Conservation (phyloP, 2,113 vertebrate genomes). For the Condylura cristata region DNA sequence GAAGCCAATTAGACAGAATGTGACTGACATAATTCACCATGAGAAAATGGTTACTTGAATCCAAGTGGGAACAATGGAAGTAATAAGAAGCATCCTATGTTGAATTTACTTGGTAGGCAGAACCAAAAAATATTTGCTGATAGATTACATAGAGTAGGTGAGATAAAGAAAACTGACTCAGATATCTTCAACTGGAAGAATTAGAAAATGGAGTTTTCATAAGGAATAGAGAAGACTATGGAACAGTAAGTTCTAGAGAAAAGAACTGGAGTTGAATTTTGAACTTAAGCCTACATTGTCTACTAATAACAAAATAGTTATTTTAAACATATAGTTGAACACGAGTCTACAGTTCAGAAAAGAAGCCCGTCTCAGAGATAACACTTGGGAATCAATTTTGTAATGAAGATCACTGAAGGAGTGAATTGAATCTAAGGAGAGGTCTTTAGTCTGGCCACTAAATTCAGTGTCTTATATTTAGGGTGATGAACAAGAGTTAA, state of each 20-base stretch:
- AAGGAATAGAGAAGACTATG: not conserved
- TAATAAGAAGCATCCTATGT: not conserved
- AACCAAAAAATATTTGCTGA: not conserved
- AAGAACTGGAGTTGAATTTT: not conserved
- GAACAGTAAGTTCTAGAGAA: not conserved
- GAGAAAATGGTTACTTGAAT: not conserved
- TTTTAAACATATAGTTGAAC: not conserved
- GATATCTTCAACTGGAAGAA: not conserved
- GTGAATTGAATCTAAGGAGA: not conserved
- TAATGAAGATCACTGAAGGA: not conserved
- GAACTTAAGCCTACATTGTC: no score
- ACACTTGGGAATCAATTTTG: not conserved
- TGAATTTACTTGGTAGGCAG: not conserved
- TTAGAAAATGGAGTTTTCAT: not conserved
- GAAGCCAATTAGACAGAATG: not conserved
- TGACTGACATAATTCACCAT: not conserved
- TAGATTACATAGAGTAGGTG: not conserved
- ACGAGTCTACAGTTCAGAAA: not conserved
- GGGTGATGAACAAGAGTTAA: not conserved
- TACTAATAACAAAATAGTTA: not conserved
- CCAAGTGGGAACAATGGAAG: not conserved
- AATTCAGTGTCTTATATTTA: not conserved
- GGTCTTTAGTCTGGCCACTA: not conserved
- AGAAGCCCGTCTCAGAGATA: not conserved
- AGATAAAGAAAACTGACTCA: not conserved